Conservation (phyloP, 2,113 vertebrate genomes). For the Poeciliopsis occidentalis region DNA sequence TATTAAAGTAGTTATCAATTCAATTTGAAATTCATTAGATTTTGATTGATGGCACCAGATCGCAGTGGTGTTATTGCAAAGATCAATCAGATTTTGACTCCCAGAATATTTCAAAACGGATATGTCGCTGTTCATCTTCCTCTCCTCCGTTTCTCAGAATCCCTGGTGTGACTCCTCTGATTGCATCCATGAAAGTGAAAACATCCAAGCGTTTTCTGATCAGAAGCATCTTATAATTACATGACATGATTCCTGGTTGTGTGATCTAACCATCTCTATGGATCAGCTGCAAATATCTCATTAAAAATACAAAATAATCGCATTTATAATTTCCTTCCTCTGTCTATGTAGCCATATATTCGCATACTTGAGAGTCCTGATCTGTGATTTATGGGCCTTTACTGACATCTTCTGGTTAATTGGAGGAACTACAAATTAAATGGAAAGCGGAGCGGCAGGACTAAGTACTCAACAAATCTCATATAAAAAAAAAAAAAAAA, state of each 20-base stretch:
- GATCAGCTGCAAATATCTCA: not conserved
- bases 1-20: constrained; percentile 1
- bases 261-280: not conserved
- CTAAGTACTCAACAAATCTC: no score
- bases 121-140: not conserved
- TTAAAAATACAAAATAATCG: not conserved
- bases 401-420: constrained; percentile 31
- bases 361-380: not conserved
- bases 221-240: not conserved
- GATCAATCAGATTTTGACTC: not conserved
- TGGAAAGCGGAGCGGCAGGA: not conserved
- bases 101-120: not conserved
- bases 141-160: not conserved
- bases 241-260: not conserved
- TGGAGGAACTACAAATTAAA: not conserved
- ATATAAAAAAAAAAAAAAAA: no score
- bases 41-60: not conserved
- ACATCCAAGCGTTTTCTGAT: not conserved
- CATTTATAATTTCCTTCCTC: not conserved
- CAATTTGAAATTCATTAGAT: constrained; percentile 1
- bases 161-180: not conserved
- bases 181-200: not conserved
- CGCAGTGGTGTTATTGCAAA: not conserved
- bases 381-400: constrained; percentile 16
- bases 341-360: not conserved